These are phyloP conservation scores for Campodea augens DNA, from an alignment of 1,140 invertebrate species.

Conservation along the genomic window DNA sequence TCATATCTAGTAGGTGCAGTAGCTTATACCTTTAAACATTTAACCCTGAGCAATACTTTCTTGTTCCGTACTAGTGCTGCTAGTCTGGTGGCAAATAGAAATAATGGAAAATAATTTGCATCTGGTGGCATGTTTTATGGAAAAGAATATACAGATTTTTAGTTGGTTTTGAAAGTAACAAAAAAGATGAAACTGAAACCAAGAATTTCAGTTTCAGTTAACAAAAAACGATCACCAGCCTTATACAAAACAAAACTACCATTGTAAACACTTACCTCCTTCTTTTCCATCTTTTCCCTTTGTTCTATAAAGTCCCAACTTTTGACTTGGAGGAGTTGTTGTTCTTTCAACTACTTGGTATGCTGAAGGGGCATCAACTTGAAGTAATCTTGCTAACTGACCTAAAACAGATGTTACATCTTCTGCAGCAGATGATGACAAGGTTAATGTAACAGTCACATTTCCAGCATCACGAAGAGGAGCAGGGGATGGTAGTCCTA, in stretches of 20 bases:
- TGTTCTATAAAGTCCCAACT: conserved; percentile 54
- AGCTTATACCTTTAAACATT: no score
- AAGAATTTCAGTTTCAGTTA: no score
- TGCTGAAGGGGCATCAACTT: conserved; percentile 65
- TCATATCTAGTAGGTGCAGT: no score
- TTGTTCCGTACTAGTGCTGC: no score
- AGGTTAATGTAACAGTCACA: conserved; percentile 78
- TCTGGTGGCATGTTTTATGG: no score
- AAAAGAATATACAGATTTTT: no score
- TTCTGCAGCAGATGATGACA: conserved; percentile 72
- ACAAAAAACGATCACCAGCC: no score
- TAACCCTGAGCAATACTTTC: no score
- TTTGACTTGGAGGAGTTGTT: conserved; percentile 54
- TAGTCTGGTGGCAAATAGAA: no score
- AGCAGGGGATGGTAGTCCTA: conserved; percentile 29
- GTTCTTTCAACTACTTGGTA: conserved; percentile 68
- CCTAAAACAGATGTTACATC: conserved; percentile 78
- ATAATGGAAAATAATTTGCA: no score
- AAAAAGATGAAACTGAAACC: no score
- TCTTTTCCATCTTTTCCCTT: conserved; percentile 70
- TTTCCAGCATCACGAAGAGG: conserved; percentile 53
- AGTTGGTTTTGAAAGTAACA: not conserved
- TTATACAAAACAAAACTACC: not conserved
- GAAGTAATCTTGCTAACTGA: conserved; percentile 74
- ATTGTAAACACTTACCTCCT: conserved; percentile 30